These are phyloP conservation scores for Malurus alboscapulatus DNA, from an alignment of 2,113 vertebrate species.

Conservation along the genomic window DNA sequence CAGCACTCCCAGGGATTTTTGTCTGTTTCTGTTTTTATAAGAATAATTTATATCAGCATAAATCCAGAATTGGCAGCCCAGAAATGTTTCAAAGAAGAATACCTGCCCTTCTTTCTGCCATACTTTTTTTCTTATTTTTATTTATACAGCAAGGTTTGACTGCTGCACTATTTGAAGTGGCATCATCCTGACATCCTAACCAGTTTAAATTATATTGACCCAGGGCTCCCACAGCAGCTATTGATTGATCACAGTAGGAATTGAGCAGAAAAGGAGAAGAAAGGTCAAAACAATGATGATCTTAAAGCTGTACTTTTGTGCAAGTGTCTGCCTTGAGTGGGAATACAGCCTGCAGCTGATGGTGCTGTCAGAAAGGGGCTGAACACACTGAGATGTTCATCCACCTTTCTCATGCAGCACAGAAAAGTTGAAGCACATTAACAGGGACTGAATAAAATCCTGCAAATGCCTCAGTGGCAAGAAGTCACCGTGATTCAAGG, in stretches of 20 bases:
- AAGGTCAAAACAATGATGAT: conserved; percentile 39
- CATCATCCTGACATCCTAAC: conserved; percentile 33
- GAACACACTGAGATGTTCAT: not conserved
- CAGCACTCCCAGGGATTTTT: not conserved
- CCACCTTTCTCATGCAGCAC: not conserved
- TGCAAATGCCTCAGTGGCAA: not conserved
- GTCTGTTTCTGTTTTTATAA: not conserved
- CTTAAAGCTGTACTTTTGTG: conserved; percentile 2
- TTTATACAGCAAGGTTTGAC: not conserved
- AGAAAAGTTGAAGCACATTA: not conserved
- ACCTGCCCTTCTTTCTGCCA: not conserved
- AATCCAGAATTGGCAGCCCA: not conserved
- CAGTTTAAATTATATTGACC: conserved; percentile 41
- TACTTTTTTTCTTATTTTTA: not conserved
- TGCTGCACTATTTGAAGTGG: not conserved
- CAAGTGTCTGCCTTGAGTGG: not conserved
- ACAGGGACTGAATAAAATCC: not conserved
- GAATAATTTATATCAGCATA: not conserved
- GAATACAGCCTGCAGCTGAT: not conserved
- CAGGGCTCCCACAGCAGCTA: conserved; percentile 3
- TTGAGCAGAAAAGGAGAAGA: conserved; percentile 15
- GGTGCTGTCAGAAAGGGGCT: not conserved
- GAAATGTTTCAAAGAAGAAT: not conserved
- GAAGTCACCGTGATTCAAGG: not conserved
- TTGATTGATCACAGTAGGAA: conserved; percentile 45